Evolutionary conservation across 1,140 invertebrate species (phyloP), one percentile per base, ranked within the genome.

Genomic region (Hylaeus volcanicus): DNA sequence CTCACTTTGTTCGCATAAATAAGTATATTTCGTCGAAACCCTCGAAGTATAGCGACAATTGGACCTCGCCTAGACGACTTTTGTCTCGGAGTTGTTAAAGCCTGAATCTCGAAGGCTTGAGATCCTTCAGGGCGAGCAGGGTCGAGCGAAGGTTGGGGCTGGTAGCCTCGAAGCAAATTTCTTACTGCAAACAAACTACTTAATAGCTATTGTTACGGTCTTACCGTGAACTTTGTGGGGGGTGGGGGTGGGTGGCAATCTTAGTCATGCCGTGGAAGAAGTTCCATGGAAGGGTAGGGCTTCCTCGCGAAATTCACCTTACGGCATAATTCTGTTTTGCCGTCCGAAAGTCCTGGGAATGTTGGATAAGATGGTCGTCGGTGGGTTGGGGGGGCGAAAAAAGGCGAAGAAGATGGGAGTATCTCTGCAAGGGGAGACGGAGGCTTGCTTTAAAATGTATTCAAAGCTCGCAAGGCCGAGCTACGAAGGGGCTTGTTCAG

Each of bases 121-220:
- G 72, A 76, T 73, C 74, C 69, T 83, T 70, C 58, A 83, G 69
- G 74, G 56, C 70, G 55, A n/a, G 14, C 12, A 2, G 6, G 26
- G 63, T 76, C 73, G 61, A 6, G 64, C 45, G 51, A 51, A 11
- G 51, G 51, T 12, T 5, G 55, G 58, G 26, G 70, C 63, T 60
- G 48, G 60, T 51, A 74, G 72, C 64, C 87, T 86, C 79, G 79
- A 68, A 83, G 85, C 70, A 79, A 90, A 90, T 89, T 90, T 86
- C 89, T 91, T 87, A 88, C 86, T 87, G 86, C 86, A 90, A 90
- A 91, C 89, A 90, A 90, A 90, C 86, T 91, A 90, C 88, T 90
- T 90, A 89, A 90, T 90, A 89, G 84, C 86, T 88, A 89, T 90
- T 89, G 89, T 90, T 90, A 79, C 61, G 71, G 77, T 58, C 65